A percentile compares a stretch with the other conserved stretches of the same genome.
Evolutionary conservation across 2,888 invertebrate genomes (phyloP).

Genomic region (Drosophila pegasa): DNA sequence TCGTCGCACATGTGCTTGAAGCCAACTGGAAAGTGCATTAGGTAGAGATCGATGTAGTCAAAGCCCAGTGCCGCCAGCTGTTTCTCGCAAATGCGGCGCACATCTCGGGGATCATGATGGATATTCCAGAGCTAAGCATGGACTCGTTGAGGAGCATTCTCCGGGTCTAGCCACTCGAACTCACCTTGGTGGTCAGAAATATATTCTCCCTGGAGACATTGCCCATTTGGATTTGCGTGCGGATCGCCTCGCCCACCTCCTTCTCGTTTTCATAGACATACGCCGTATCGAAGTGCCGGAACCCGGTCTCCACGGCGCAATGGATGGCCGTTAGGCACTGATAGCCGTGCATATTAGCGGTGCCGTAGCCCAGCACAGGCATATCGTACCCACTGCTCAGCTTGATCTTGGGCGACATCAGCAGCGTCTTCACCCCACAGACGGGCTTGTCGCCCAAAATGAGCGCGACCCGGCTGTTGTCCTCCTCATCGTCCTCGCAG

Average conservation of each 20-base stretch:
- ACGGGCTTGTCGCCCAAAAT: slow-evolving; percentile 56
- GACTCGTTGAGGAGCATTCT: neutral
- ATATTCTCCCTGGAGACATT: slow-evolving; percentile 84
- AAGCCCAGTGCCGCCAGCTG: slow-evolving; percentile 88
- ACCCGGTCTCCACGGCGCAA: slow-evolving; percentile 86
- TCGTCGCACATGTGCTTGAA: slow-evolving; percentile 86
- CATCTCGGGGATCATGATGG: slow-evolving; percentile 89
- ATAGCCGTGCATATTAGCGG: slow-evolving; percentile 81
- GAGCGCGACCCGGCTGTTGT: slow-evolving; percentile 40
- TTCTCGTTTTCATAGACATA: slow-evolving; percentile 85
- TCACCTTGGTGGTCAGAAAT: slow-evolving; percentile 81
- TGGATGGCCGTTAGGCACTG: slow-evolving; percentile 82
- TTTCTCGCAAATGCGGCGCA: slow-evolving; percentile 87
- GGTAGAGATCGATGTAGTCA: slow-evolving; percentile 91
- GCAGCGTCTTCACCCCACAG: slow-evolving; percentile 43
- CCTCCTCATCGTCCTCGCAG: slow-evolving; percentile 56
- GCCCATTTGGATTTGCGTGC: slow-evolving; percentile 84
- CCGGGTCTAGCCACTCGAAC: accelerated
- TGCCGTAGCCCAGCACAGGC: slow-evolving; percentile 90
- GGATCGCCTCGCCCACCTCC: slow-evolving; percentile 85
- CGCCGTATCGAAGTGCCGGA: slow-evolving; percentile 86
- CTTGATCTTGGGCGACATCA: slow-evolving; percentile 86
- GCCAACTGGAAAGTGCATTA: slow-evolving; percentile 93
- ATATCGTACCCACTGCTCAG: slow-evolving; percentile 88
- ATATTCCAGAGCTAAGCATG: slow-evolving; percentile 56